Base-by-base conservation (phyloP, 2,888 invertebrate species). In the Timema podura region DNA sequence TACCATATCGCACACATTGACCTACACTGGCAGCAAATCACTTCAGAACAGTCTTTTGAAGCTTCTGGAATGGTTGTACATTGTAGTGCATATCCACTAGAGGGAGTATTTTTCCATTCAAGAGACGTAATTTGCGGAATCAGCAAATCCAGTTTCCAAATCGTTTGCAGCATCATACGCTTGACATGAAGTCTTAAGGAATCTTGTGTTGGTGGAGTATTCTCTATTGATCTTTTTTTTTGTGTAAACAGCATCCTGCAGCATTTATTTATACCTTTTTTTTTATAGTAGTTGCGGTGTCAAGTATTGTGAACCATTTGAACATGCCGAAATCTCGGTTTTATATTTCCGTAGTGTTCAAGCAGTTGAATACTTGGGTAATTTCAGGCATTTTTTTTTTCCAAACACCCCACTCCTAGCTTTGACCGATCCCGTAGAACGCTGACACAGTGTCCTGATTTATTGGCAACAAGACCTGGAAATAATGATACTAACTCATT, bases 301-400 rank as follows among this genome's bases (percentile, higher is more conserved):
- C 61, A 5, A 61, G 61, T 44, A 61, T 61, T 16, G 44, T 61
- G 30, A 61, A 61, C 61, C 61, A 61, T 61, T 7, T 10, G 61
- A 61, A 44, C 2, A 61, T 61, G 61, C 9, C 45, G 61, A 61
- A 61, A 7, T 61, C 30, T 61, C 45, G 6, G 5, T 61, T 45
- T 2, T 61, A 0, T 10, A 30, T 61, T 61, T 61, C 61, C 44
- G 45, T 61, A 16, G 6, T 44, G 2, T 9, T 61, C 6, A 45
- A 61, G 30, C 8, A 61, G 61, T 30, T 61, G 61, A 61, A 30
- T 30, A 61, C 61, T 61, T 30, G 30, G 30, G 61, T 61, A 61
- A 30, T 61, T 7, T 61, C 61, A 44, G 61, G 61, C 61, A 61
- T n/a, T n/a, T n/a, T 45, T 61, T 11, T 30, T 61, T 61, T 61